These are phyloP conservation scores for Sitobion miscanthi DNA, from an alignment of 1,140 invertebrate genomes.

Conservation along the genomic window DNA sequence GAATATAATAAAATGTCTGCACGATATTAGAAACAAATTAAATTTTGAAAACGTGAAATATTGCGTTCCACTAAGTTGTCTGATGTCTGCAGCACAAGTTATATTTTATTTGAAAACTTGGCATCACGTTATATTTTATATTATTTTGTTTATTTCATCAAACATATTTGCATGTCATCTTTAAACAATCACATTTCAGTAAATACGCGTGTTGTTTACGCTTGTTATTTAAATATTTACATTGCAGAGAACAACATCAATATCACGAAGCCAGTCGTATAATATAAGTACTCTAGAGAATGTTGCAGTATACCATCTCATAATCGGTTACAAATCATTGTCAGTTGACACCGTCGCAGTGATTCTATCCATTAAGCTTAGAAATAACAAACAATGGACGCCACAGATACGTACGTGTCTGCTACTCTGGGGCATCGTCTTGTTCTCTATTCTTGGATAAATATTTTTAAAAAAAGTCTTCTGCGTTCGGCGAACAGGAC, in stretches of 20 bases:
- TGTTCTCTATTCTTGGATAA: not conserved
- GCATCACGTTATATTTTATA: not conserved
- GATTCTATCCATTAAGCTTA: not conserved
- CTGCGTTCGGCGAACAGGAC: too few relatives aligned
- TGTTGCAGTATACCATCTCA: not conserved
- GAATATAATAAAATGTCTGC: not conserved
- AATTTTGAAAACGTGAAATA: not conserved
- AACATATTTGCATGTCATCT: not conserved
- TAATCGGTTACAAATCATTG: not conserved
- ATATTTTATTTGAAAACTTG: not conserved
- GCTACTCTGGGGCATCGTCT: not conserved
- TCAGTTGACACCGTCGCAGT: not conserved
- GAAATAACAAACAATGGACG: not conserved
- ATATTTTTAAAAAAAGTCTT: too few relatives aligned
- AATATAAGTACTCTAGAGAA: not conserved
- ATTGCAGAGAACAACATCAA: not conserved
- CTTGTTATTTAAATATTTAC: not conserved
- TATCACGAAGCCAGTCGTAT: not conserved
- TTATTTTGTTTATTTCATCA: constrained; percentile 10
- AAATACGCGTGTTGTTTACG: not conserved
- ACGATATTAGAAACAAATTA: not conserved
- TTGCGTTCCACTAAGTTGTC: not conserved
- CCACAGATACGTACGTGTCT: too few relatives aligned
- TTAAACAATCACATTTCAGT: not conserved
- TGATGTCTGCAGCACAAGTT: not conserved